Conservation (phyloP, 1,140 invertebrate genomes). For the Lerema accius region DNA sequence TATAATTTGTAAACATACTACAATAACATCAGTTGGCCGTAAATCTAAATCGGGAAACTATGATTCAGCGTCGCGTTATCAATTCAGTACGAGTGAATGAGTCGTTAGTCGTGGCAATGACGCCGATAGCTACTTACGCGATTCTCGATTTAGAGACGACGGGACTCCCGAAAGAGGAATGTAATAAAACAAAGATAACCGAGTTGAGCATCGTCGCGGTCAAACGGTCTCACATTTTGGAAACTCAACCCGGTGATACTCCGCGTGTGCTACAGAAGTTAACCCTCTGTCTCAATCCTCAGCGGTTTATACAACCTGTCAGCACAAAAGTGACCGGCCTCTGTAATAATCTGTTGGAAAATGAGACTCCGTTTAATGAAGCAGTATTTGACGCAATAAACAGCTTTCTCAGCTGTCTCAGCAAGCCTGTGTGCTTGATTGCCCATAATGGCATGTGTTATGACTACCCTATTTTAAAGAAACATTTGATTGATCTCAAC, state of each 20-base stretch:
- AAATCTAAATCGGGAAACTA: too few species aligned
- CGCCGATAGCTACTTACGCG: slow-evolving; percentile 82
- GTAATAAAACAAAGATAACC: slow-evolving; percentile 83
- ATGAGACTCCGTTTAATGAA: slow-evolving; percentile 83
- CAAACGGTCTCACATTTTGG: slow-evolving; percentile 76
- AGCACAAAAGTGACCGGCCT: slow-evolving; percentile 85
- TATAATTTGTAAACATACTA: too few species aligned
- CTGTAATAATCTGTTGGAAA: slow-evolving; percentile 85
- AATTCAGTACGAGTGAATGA: not conserved
- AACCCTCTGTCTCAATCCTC: slow-evolving; percentile 85
- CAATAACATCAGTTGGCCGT: too few species aligned
- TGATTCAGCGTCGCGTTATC: too few species aligned
- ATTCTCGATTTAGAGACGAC: slow-evolving; percentile 87
- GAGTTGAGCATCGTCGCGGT: slow-evolving; percentile 85
- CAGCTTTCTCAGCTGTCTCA: slow-evolving; percentile 84
- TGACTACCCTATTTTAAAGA: slow-evolving; percentile 85
- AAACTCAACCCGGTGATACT: slow-evolving; percentile 57
- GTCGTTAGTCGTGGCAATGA: slow-evolving; percentile 39
- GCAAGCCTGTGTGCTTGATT: slow-evolving; percentile 88
- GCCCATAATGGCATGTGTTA: slow-evolving; percentile 91
- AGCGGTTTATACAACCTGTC: slow-evolving; percentile 71
- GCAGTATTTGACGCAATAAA: slow-evolving; percentile 81
- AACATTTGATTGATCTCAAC: slow-evolving; percentile 66
- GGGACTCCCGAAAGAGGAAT: slow-evolving; percentile 80
- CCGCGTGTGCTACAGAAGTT: slow-evolving; percentile 85